These are phyloP conservation scores for Microtus montanus DNA, from an alignment of 2,113 vertebrate species.

Conservation along the genomic window DNA sequence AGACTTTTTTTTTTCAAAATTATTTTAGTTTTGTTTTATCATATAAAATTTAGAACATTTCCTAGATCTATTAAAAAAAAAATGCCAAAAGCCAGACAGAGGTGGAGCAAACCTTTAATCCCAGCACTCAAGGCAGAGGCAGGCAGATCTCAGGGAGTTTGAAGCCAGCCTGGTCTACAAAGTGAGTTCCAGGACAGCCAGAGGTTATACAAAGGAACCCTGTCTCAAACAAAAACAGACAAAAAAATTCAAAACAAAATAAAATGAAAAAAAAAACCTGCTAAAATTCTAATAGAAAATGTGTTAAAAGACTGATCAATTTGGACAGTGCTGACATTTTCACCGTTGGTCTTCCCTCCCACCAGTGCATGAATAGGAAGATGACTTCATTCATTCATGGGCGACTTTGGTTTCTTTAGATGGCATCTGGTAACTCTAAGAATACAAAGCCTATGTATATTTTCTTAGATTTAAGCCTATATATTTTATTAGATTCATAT, in stretches of 20 bases:
- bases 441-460: not conserved
- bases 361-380: not conserved
- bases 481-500: not conserved
- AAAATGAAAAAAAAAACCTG: not conserved
- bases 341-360: not conserved
- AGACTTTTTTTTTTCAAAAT: not conserved
- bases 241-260: not conserved
- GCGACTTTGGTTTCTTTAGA: constrained; percentile 10
- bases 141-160: not conserved
- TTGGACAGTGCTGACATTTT: not conserved
- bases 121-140: not conserved
- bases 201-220: not conserved
- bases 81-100: not conserved
- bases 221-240: not conserved
- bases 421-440: constrained; percentile 42
- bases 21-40: constrained; percentile 3
- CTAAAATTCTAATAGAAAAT: constrained; percentile 47
- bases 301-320: not conserved
- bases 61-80: not conserved
- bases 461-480: constrained; percentile 34
- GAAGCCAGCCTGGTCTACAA: too few relatives aligned
- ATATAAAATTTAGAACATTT: constrained; percentile 52
- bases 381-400: not conserved
- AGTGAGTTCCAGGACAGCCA: too few relatives aligned
- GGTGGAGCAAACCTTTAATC: not conserved